These are phyloP conservation scores for Erannis defoliaria DNA, from an alignment of 2,888 invertebrate genomes.

Conservation along the genomic window DNA sequence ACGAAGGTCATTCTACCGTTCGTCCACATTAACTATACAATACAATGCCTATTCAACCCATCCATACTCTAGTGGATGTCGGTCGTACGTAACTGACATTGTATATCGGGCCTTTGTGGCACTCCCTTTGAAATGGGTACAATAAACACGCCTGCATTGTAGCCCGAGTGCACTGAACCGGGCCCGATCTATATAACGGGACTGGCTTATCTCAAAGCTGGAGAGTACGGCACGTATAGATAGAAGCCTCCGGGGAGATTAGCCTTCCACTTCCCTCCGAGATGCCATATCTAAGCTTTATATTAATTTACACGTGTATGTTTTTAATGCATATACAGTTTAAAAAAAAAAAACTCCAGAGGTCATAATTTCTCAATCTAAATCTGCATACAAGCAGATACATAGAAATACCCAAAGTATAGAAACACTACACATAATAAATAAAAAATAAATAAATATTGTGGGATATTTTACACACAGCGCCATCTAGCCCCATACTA, in stretches of 20 bases:
- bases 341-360: too few relatives aligned
- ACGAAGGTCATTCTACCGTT: slow-evolving; percentile 37
- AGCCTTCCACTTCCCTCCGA: slow-evolving; percentile 21
- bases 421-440: too few relatives aligned
- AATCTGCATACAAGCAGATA: too few relatives aligned
- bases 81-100: slow-evolving; percentile 56
- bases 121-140: slow-evolving; percentile 67
- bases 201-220: slow-evolving; percentile 42
- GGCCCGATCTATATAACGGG: slow-evolving; percentile 44
- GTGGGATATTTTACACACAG: too few relatives aligned
- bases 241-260: slow-evolving; percentile 29
- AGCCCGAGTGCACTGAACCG: slow-evolving; percentile 59
- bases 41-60: slow-evolving; percentile 55
- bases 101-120: slow-evolving; percentile 65
- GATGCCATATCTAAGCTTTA: slow-evolving; percentile 4
- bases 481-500: too few relatives aligned
- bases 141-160: slow-evolving; percentile 68
- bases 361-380: too few relatives aligned
- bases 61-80: slow-evolving; percentile 51
- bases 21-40: slow-evolving; percentile 37
- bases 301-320: neutral
- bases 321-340: neutral
- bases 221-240: slow-evolving; percentile 25
- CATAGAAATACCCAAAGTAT: too few relatives aligned
- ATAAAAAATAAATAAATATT: too few relatives aligned